These are phyloP conservation scores for Heliconius hewitsoni DNA, from an alignment of 1,140 invertebrate species.

Conservation along the genomic window DNA sequence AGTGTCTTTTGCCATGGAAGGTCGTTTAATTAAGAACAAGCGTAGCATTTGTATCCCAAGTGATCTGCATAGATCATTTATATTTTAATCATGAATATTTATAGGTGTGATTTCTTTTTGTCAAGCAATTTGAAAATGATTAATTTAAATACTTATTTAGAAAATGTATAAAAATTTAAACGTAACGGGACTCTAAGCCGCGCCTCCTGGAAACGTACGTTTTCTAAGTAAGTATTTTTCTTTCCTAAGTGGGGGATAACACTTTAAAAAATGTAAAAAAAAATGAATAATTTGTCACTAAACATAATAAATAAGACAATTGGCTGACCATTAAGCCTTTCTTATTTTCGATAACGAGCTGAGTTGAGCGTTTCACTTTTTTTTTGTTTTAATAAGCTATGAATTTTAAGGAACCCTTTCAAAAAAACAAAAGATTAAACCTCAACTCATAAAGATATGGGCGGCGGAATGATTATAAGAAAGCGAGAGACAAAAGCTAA, in stretches of 20 bases:
- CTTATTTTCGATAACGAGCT: constrained; percentile 15
- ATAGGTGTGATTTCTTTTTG: constrained; percentile 62
- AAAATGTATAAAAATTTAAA: no score
- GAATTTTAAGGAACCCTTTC: constrained; percentile 15
- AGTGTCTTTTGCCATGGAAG: constrained; percentile 51
- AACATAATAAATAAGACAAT: constrained; percentile 51
- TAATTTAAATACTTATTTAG: constrained; percentile 23
- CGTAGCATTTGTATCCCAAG: constrained; percentile 43
- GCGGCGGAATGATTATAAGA: constrained; percentile 37
- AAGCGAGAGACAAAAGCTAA: constrained; percentile 35
- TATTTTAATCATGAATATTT: constrained; percentile 74
- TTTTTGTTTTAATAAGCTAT: neutral
- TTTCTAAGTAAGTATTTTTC: no score
- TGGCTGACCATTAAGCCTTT: constrained; percentile 23
- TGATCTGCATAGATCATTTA: constrained; percentile 58
- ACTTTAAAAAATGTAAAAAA: neutral
- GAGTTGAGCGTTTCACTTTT: neutral
- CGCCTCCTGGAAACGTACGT: no score
- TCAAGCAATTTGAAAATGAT: constrained; percentile 55
- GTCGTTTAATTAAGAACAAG: constrained; percentile 71
- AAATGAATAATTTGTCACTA: constrained; percentile 56
- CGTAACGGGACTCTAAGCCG: no score
- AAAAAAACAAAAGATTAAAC: constrained; percentile 23
- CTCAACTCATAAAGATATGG: constrained; percentile 31
- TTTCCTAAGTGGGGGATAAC: no score